phyloP scores from a whole-genome alignment of 2,888 invertebrate species.

The Nephrotoma appendiculata region DNA sequence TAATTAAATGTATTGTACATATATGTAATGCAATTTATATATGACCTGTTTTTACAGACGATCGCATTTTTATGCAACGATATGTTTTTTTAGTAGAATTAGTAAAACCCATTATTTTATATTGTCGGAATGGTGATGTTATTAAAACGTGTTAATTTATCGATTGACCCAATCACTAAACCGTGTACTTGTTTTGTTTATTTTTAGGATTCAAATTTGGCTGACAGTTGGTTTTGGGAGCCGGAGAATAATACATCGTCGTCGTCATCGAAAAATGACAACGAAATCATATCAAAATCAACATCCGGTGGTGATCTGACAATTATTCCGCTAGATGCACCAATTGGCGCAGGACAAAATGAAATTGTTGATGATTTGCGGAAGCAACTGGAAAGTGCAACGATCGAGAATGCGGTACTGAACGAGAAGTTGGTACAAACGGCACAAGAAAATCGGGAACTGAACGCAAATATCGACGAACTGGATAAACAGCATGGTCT shows the following conservation, averaged over 20 bases:
- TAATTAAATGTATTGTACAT: neutral
- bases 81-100: neutral
- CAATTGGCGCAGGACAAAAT: slow-evolving; percentile 8
- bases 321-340: slow-evolving; percentile 19
- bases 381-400: slow-evolving; percentile 26
- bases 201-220: slow-evolving; percentile 22
- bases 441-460: slow-evolving; percentile 32
- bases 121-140: neutral
- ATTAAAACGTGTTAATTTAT: neutral
- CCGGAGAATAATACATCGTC: slow-evolving; percentile 20
- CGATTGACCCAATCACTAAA: neutral
- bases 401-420: slow-evolving; percentile 34
- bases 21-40: neutral
- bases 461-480: slow-evolving; percentile 46
- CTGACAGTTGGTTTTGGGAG: slow-evolving; percentile 34
- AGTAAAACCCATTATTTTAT: neutral
- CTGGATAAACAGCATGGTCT: slow-evolving; percentile 57
- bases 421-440: slow-evolving; percentile 33
- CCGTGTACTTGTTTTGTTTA: neutral
- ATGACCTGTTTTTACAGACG: neutral
- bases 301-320: slow-evolving; percentile 21
- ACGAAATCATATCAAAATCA: slow-evolving; percentile 17
- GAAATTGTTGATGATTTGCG: slow-evolving; percentile 32
- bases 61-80: neutral
- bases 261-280: slow-evolving; percentile 19